Evolutionary conservation across 2,113 vertebrate genomes (phyloP).

Genomic region (Regulus satrapa): DNA sequence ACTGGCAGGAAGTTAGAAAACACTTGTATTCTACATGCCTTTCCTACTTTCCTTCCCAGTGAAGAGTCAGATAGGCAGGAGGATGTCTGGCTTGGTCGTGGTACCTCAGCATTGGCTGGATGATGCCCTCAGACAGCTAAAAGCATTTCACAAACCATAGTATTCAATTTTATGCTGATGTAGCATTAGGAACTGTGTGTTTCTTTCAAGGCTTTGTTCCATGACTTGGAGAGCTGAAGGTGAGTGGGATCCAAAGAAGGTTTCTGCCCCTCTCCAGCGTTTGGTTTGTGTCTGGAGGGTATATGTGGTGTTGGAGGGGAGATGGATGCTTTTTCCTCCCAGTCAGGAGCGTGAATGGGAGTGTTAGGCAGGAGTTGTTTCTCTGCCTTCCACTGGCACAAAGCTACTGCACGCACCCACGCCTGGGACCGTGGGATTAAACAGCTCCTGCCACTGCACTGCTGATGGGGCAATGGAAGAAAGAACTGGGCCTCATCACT

Average conservation of each 20-base stretch:
- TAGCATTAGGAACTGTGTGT: neutral
- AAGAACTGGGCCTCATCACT: neutral
- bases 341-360: fast-evolving
- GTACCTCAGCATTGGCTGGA: neutral
- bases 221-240: neutral
- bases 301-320: neutral
- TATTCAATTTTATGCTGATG: neutral
- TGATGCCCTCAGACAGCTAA: neutral
- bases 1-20: neutral
- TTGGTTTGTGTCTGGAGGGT: neutral
- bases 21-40: neutral
- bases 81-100: neutral
- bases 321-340: neutral
- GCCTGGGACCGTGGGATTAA: fast-evolving
- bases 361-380: neutral
- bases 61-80: neutral
- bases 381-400: neutral
- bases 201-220: neutral
- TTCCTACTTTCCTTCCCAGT: neutral
- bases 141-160: neutral
- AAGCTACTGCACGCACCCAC: neutral
- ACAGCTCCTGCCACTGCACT: neutral
- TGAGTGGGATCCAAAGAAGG: neutral
- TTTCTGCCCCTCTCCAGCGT: neutral
- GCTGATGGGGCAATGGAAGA: neutral